Percentiles rank a stretch among this genome's conserved stretches.
Conservation (phyloP, 1,140 invertebrate genomes). For the Drosophila biarmipes region DNA sequence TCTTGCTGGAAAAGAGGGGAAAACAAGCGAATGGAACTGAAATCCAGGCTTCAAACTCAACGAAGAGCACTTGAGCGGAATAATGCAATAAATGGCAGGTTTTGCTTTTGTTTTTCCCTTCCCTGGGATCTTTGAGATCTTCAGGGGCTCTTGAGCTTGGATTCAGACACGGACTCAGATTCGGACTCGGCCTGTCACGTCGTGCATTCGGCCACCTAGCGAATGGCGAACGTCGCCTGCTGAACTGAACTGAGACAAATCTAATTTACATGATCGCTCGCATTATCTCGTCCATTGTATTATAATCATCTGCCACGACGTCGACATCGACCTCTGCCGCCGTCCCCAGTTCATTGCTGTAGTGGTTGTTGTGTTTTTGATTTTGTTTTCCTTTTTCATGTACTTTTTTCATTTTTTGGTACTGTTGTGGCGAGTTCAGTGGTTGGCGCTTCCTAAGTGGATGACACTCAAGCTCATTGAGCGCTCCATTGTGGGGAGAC, state of each 20-base stretch:
- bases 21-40: slow-evolving; percentile 1
- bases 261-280: slow-evolving; percentile 83
- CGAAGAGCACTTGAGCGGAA: slow-evolving; percentile 56
- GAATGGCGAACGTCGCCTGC: slow-evolving; percentile 19
- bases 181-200: slow-evolving; percentile 1
- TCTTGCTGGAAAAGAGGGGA: not conserved
- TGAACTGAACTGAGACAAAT: slow-evolving; percentile 70
- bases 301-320: slow-evolving; percentile 69
- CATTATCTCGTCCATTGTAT: slow-evolving; percentile 81
- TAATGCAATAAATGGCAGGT: slow-evolving; percentile 59
- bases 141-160: slow-evolving; percentile 8
- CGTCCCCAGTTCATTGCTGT: slow-evolving; percentile 51
- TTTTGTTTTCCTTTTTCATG: not conserved
- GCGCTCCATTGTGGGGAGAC: slow-evolving; percentile 62
- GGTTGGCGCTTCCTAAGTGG: slow-evolving; percentile 82
- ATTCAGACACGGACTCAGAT: not conserved
- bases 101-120: slow-evolving; percentile 25
- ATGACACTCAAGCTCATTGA: slow-evolving; percentile 82
- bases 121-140: slow-evolving; percentile 13
- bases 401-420: slow-evolving; percentile 16
- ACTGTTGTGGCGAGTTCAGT: slow-evolving; percentile 73
- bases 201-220: slow-evolving; percentile 3
- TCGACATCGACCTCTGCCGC: slow-evolving; percentile 61
- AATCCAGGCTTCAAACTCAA: slow-evolving; percentile 18
- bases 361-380: slow-evolving; percentile 20